A percentile compares a stretch with the other conserved stretches of the same genome.
Conservation (phyloP, 1,140 invertebrate genomes). For the Lepidurus arcticus region DNA sequence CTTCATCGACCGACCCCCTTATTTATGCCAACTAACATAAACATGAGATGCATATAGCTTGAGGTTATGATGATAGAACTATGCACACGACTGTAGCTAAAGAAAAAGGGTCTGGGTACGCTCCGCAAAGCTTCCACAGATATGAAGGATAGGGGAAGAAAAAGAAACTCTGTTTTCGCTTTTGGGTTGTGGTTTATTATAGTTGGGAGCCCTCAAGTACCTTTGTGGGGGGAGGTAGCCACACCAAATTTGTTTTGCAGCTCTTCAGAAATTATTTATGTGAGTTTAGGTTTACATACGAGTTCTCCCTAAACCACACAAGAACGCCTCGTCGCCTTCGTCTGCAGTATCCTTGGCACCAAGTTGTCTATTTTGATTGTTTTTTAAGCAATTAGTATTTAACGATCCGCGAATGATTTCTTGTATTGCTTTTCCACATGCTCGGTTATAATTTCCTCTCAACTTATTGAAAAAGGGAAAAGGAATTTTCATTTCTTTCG, state of each 20-base stretch:
- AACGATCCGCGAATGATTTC: neutral
- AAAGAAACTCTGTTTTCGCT: neutral
- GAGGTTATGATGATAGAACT: constrained; percentile 18
- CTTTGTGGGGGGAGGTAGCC: constrained; percentile 20
- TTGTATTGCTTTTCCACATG: neutral
- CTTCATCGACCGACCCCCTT: constrained; percentile 13
- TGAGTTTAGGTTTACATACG: neutral
- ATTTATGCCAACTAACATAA: constrained; percentile 20
- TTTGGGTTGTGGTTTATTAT: neutral
- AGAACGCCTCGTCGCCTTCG: neutral
- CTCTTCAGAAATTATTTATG: constrained; percentile 16
- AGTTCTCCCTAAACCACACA: neutral
- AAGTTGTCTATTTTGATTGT: neutral
- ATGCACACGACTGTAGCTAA: neutral
- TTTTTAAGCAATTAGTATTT: constrained; percentile 11
- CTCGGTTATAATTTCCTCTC: neutral
- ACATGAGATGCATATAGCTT: constrained; percentile 11
- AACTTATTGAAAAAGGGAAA: too few relatives aligned
- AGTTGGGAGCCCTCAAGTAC: constrained; percentile 13
- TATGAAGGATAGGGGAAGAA: neutral
- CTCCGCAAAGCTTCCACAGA: neutral
- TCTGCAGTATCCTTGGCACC: neutral
- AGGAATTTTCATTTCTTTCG: too few relatives aligned
- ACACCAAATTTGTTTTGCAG: constrained; percentile 18
- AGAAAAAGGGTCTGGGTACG: neutral